These are phyloP conservation scores for Cyrtorhinus lividipennis DNA, from an alignment of 1,140 invertebrate genomes.

Conservation along the genomic window DNA sequence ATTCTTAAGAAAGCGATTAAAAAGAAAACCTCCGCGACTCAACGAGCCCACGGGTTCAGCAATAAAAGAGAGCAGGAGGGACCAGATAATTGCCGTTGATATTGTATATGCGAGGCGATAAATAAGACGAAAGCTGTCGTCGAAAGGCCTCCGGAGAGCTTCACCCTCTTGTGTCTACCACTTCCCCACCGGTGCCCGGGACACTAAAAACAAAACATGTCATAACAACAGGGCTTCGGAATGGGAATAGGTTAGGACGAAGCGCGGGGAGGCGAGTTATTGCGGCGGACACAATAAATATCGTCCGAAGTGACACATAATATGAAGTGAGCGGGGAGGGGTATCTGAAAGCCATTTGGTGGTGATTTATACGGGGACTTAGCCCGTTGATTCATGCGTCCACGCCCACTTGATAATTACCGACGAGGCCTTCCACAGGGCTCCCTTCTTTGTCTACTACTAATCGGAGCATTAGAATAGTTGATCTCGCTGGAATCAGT, in stretches of 20 bases:
- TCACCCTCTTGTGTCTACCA: neutral
- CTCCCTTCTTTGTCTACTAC: slow-evolving; percentile 4
- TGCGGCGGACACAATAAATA: slow-evolving; percentile 7
- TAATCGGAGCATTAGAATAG: slow-evolving; percentile 8
- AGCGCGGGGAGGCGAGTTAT: neutral
- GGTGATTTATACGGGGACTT: slow-evolving; percentile 4
- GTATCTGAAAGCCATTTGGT: slow-evolving; percentile 9
- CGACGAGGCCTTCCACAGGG: neutral
- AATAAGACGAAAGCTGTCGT: slow-evolving; percentile 8
- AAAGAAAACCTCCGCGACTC: slow-evolving; percentile 11
- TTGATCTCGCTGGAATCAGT: no score
- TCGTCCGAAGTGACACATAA: slow-evolving; percentile 3
- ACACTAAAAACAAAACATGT: slow-evolving; percentile 9
- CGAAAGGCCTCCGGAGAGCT: neutral
- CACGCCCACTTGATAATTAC: slow-evolving; percentile 6
- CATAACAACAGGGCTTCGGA: slow-evolving; percentile 4
- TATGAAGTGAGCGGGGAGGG: neutral
- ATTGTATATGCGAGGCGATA: neutral
- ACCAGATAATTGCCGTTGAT: slow-evolving; percentile 2
- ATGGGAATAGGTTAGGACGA: slow-evolving; percentile 1
- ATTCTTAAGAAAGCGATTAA: neutral
- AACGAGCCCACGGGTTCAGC: no score
- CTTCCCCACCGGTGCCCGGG: neutral
- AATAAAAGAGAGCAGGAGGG: neutral
- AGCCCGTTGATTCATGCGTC: slow-evolving; percentile 3